Evolutionary conservation across 2,888 invertebrate genomes (phyloP).

Genomic region (Galerucella calmariensis): DNA sequence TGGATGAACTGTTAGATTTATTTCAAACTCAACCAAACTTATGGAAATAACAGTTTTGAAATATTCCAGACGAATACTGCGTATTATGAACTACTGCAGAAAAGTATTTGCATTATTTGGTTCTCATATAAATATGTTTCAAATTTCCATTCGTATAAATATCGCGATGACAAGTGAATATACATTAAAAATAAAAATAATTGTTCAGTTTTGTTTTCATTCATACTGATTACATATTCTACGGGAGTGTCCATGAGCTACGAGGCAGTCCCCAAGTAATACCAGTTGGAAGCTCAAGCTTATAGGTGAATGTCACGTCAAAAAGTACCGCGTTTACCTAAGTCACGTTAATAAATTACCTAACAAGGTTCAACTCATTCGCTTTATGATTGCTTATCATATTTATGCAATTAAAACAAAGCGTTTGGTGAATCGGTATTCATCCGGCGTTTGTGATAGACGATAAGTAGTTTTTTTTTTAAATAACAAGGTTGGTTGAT

Average conservation of each 20-base stretch:
- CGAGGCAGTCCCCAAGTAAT: conserved; percentile 17
- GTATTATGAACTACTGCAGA: neutral
- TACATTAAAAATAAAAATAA: conserved; percentile 21
- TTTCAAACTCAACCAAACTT: too few species aligned
- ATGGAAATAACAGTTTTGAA: too few species aligned
- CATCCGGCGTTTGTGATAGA: neutral
- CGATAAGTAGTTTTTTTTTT: neutral
- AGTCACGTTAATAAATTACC: conserved; percentile 51
- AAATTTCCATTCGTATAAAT: conserved; percentile 10
- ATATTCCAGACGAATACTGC: too few species aligned
- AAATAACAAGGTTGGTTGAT: neutral
- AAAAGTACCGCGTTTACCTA: conserved; percentile 46
- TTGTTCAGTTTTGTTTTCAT: conserved; percentile 7
- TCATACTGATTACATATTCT: conserved; percentile 29
- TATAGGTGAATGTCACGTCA: conserved; percentile 51
- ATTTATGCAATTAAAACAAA: conserved; percentile 55
- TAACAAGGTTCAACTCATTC: conserved; percentile 49
- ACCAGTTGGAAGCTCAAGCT: conserved; percentile 35
- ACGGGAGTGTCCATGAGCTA: conserved; percentile 26
- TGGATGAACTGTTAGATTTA: too few species aligned
- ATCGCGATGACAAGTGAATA: neutral
- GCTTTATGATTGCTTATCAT: conserved; percentile 50
- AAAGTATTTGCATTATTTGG: neutral
- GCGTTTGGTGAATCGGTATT: conserved; percentile 52
- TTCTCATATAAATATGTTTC: neutral